A percentile compares a stretch with the other conserved stretches of the same genome.
phyloP scores from a whole-genome alignment of 92 coral and sea anemone genomes.

The Blastomussa wellsi region DNA sequence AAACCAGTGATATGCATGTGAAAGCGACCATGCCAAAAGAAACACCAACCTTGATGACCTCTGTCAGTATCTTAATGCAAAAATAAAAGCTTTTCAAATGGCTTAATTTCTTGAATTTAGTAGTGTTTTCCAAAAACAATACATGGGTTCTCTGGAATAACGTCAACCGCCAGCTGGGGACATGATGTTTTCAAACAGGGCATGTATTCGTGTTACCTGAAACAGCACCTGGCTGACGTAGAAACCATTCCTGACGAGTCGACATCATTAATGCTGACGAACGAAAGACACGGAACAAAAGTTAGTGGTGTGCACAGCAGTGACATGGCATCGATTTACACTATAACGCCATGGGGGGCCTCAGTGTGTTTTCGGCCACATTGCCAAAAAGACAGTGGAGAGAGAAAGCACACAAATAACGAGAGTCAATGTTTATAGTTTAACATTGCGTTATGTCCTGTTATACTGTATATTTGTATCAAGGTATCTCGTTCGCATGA shows the following conservation, averaged over 20 bases:
- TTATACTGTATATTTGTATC: no score
- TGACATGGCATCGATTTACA: background rate
- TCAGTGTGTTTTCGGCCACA: no score
- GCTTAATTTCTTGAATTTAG: background rate
- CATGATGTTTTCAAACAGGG: background rate
- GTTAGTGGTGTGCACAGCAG: background rate
- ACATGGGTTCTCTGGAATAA: background rate
- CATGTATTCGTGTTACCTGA: slow-evolving; percentile 56
- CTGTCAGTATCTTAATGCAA: background rate
- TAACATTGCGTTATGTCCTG: no score
- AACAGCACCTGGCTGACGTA: slow-evolving; percentile 55
- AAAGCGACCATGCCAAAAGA: background rate
- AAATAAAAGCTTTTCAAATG: background rate
- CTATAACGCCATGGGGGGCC: no score
- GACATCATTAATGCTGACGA: slow-evolving; percentile 67
- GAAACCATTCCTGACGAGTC: slow-evolving; percentile 49
- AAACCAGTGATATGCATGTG: background rate
- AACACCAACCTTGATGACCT: background rate
- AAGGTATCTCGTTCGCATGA: no score
- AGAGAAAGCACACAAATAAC: no score
- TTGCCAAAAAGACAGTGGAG: no score
- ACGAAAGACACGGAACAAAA: background rate
- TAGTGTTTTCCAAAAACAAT: background rate
- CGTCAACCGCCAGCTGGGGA: background rate
- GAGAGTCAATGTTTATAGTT: no score